Evolutionary conservation across 37 sponge, comb jelly and placozoan genomes (phyloP).

Genomic region (Diacarnus erythraeanus): DNA sequence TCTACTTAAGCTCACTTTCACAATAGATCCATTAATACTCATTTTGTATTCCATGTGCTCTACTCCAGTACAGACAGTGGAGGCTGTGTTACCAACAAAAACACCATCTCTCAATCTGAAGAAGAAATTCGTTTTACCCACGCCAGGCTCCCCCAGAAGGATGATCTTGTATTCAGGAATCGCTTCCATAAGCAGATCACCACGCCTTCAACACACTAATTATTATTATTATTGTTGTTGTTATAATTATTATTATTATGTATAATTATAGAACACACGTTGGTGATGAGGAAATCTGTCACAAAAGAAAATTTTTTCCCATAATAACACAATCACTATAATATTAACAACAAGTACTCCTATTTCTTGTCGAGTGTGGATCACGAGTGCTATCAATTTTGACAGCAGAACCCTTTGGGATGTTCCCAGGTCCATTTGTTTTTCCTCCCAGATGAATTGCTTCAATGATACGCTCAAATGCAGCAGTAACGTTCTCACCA

Average conservation of each 20-base stretch:
- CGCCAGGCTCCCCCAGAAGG: conserved; percentile 72
- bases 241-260: too few species aligned
- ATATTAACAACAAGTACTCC: background rate
- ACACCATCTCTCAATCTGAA: conserved; percentile 50
- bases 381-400: background rate
- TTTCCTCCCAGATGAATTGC: conserved; percentile 10
- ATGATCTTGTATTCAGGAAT: conserved; percentile 62
- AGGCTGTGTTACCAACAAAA: conserved; percentile 12
- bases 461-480: conserved; percentile 40
- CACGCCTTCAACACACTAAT: too few species aligned
- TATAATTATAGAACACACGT: too few species aligned
- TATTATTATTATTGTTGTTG: too few species aligned
- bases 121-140: conserved; percentile 81
- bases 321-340: too few species aligned
- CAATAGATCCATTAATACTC: background rate
- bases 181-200: background rate
- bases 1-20: conserved; percentile 16
- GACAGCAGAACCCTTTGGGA: background rate
- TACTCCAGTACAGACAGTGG: conserved; percentile 6
- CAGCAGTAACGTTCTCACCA: conserved; percentile 55
- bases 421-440: background rate
- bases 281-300: too few species aligned
- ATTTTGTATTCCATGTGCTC: conserved; percentile 27
- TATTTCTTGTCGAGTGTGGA: background rate
- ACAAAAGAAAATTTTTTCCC: background rate